Conservation (phyloP, 2,888 invertebrate genomes). For the Bhutanitis thaidina region DNA sequence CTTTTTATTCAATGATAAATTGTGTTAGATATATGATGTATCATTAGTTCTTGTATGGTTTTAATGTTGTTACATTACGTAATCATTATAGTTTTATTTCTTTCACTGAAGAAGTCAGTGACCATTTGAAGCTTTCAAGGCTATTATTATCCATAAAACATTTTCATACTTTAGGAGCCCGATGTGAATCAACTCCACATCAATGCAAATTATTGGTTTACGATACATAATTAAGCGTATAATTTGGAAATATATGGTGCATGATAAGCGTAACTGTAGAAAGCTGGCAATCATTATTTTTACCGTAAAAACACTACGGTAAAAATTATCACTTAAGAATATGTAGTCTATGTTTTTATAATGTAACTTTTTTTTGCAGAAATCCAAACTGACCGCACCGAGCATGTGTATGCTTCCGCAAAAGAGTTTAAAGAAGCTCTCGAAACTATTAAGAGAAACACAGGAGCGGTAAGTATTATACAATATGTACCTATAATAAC, state of each 20-base stretch:
- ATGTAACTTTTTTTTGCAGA: slow-evolving; percentile 34
- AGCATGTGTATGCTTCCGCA: slow-evolving; percentile 58
- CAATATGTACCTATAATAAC: too few species aligned
- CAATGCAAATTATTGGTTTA: slow-evolving; percentile 34
- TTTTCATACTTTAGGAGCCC: slow-evolving; percentile 24
- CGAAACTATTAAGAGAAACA: slow-evolving; percentile 62
- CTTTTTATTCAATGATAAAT: background rate
- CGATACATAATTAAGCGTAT: slow-evolving; percentile 31
- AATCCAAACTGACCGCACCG: slow-evolving; percentile 58
- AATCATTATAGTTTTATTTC: slow-evolving; percentile 4
- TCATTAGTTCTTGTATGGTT: slow-evolving; percentile 1
- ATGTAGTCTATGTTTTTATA: background rate
- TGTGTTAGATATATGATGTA: background rate
- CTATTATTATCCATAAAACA: slow-evolving; percentile 23
- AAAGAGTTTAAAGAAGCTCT: slow-evolving; percentile 70
- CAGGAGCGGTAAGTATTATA: slow-evolving; percentile 57
- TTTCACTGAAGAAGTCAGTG: slow-evolving; percentile 23
- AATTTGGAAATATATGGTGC: slow-evolving; percentile 29
- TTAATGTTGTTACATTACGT: background rate
- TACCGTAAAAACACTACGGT: slow-evolving; percentile 2
- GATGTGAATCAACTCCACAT: slow-evolving; percentile 24
- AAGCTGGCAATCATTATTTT: slow-evolving; percentile 22
- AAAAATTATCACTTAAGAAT: background rate
- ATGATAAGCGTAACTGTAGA: slow-evolving; percentile 23
- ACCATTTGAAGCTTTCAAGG: slow-evolving; percentile 21